A percentile compares a stretch with the other conserved stretches of the same genome.
Evolutionary conservation across 2,113 vertebrate genomes (phyloP).

Genomic region (Prunella fulvescens): DNA sequence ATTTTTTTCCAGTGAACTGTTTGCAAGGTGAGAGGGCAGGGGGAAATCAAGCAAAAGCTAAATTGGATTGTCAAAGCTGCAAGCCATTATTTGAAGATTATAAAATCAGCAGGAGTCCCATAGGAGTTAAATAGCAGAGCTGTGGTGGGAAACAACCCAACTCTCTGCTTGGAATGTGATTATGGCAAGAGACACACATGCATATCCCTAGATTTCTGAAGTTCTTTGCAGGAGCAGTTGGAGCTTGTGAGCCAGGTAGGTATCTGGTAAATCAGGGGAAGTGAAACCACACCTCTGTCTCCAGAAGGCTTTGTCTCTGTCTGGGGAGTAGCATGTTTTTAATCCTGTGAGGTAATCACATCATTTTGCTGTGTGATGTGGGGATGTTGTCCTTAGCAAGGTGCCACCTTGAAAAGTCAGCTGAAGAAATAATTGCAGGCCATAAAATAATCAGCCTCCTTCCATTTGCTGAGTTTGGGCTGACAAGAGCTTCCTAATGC

Average conservation of each 20-base stretch:
- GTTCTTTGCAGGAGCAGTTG: background rate
- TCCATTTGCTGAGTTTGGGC: background rate
- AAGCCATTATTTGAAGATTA: background rate
- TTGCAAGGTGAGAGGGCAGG: background rate
- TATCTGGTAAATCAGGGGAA: background rate
- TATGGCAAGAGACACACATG: background rate
- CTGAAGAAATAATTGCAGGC: background rate
- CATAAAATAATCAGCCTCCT: background rate
- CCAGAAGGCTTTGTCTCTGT: background rate
- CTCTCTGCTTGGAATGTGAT: background rate
- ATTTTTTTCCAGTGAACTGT: background rate
- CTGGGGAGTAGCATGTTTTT: background rate
- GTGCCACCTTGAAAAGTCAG: background rate
- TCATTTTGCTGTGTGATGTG: background rate
- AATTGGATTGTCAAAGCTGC: background rate
- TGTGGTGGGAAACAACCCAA: background rate
- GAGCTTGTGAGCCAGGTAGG: background rate
- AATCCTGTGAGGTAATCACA: background rate
- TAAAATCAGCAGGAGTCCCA: background rate
- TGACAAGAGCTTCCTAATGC: slow-evolving; percentile 19
- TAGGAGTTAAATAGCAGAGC: background rate
- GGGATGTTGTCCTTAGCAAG: background rate
- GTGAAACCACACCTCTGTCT: background rate
- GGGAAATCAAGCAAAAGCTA: background rate
- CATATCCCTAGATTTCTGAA: background rate